phyloP scores from a whole-genome alignment of 2,113 vertebrate genomes.

The Podiceps cristatus region DNA sequence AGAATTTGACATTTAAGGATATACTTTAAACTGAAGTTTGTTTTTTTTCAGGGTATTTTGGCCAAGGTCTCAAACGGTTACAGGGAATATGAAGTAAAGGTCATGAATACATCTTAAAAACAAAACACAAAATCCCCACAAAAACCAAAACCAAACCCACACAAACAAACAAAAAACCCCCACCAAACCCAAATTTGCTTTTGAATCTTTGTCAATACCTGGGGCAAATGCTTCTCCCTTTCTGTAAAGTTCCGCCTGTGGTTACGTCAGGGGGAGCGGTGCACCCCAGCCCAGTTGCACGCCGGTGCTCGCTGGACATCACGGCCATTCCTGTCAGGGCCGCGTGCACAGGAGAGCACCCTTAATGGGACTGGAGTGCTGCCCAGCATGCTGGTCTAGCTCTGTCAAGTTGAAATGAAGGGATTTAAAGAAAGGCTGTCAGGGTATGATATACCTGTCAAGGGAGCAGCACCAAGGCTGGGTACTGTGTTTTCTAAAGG shows the following conservation, averaged over 20 bases:
- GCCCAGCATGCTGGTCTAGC: neutral
- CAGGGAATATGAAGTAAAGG: neutral
- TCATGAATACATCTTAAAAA: neutral
- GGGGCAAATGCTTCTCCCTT: neutral
- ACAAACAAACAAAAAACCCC: no score
- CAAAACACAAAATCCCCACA: no score
- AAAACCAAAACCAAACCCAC: neutral
- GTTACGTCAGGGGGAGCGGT: neutral
- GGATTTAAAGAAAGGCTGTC: neutral
- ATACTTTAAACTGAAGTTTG: neutral
- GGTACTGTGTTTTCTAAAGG: neutral
- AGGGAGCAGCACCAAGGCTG: neutral
- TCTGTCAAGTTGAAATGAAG: neutral
- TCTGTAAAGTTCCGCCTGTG: neutral
- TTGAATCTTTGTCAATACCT: neutral
- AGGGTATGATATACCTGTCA: accelerated
- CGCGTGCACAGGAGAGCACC: accelerated
- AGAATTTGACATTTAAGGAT: neutral
- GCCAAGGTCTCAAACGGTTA: neutral
- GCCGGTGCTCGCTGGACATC: neutral
- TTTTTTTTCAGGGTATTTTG: neutral
- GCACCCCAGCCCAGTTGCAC: neutral
- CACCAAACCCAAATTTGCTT: neutral
- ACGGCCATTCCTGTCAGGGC: neutral
- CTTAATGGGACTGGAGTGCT: neutral